phyloP scores from a whole-genome alignment of 2,113 vertebrate species.

The Mandrillus leucophaeus region DNA sequence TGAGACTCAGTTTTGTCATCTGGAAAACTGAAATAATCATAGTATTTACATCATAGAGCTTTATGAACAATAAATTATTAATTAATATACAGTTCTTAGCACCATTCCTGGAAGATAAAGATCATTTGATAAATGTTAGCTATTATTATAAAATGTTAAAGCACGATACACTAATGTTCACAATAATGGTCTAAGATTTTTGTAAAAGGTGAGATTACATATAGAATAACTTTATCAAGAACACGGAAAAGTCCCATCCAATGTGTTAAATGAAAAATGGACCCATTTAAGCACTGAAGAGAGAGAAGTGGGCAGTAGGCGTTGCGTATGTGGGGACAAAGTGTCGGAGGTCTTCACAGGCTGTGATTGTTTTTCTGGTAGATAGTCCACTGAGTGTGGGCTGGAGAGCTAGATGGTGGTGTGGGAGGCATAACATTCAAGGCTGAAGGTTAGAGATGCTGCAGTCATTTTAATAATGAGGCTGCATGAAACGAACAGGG shows the following conservation, averaged over 20 bases:
- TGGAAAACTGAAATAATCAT: not conserved
- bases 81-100: not conserved
- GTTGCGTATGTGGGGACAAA: fast-evolving
- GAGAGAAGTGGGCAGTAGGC: too few species aligned
- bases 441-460: not conserved
- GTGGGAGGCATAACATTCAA: not conserved
- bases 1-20: not conserved
- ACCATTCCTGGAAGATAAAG: not conserved
- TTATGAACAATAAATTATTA: not conserved
- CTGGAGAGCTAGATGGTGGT: not conserved
- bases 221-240: not conserved
- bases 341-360: not conserved
- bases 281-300: not conserved
- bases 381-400: not conserved
- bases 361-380: not conserved
- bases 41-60: not conserved
- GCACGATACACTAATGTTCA: not conserved
- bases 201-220: not conserved
- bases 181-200: not conserved
- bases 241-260: not conserved
- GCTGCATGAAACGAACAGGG: not conserved
- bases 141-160: not conserved
- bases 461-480: too few species aligned
- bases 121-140: not conserved
- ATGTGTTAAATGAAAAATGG: not conserved